These are phyloP conservation scores for Laupala kohalensis DNA, from an alignment of 1,140 invertebrate genomes.

Conservation along the genomic window DNA sequence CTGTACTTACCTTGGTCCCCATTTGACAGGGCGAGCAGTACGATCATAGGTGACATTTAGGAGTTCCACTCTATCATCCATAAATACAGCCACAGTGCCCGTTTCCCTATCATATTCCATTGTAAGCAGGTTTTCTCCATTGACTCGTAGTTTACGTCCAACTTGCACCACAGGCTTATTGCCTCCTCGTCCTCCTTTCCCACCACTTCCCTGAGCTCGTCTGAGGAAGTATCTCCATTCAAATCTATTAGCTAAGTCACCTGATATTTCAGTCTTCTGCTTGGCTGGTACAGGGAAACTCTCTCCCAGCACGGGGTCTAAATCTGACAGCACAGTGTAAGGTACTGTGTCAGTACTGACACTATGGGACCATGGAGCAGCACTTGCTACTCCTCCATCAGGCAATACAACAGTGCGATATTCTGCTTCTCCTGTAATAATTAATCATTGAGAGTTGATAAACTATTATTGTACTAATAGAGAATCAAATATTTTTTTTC, in stretches of 20 bases:
- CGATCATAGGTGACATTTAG: constrained; percentile 85
- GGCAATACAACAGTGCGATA: constrained; percentile 63
- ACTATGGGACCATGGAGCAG: constrained; percentile 68
- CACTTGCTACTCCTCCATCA: constrained; percentile 64
- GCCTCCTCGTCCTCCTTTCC: constrained; percentile 32
- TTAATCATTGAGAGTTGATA: not conserved
- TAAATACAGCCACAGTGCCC: constrained; percentile 77
- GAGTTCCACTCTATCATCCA: constrained; percentile 76
- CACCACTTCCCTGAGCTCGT: constrained; percentile 37
- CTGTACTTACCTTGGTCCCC: constrained; percentile 61
- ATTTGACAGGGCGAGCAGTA: constrained; percentile 77
- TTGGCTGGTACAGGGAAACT: constrained; percentile 83
- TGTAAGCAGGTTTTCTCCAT: constrained; percentile 81
- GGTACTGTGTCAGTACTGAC: constrained; percentile 76
- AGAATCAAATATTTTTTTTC: not conserved
- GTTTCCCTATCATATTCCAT: constrained; percentile 84
- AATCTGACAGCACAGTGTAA: constrained; percentile 68
- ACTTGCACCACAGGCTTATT: constrained; percentile 61
- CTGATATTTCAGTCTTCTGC: constrained; percentile 70
- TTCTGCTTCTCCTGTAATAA: constrained; percentile 49
- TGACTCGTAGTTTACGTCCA: constrained; percentile 69
- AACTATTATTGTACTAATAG: not conserved
- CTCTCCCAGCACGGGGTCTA: constrained; percentile 69
- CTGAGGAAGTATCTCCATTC: constrained; percentile 87
- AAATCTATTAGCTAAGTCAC: constrained; percentile 80